phyloP scores from a whole-genome alignment of 1,140 invertebrate genomes.

The Drosophila setifemur region DNA sequence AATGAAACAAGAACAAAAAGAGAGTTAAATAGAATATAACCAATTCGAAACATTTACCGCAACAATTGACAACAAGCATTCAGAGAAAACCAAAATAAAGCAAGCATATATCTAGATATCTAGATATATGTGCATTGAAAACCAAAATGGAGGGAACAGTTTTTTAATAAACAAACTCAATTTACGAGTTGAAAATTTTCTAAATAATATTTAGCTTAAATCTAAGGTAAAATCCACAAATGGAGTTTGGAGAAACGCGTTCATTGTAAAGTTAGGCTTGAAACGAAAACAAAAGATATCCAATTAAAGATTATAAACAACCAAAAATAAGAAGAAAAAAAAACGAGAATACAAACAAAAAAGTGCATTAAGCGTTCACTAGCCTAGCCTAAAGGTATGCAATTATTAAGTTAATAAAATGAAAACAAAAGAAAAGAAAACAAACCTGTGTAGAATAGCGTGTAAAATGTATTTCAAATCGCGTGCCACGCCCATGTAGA shows the following conservation, averaged over 20 bases:
- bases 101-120: too few relatives aligned
- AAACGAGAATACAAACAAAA: constrained; percentile 52
- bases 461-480: too few relatives aligned
- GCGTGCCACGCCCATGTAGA: too few relatives aligned
- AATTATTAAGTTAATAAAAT: constrained; percentile 66
- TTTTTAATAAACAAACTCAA: constrained; percentile 74
- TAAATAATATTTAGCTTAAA: constrained; percentile 57
- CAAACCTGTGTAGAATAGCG: too few relatives aligned
- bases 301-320: constrained; percentile 27
- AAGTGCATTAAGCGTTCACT: constrained; percentile 76
- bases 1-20: neutral
- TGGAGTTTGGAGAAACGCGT: constrained; percentile 23
- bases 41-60: constrained; percentile 47
- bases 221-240: constrained; percentile 24
- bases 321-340: constrained; percentile 6
- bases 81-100: constrained; percentile 41
- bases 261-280: constrained; percentile 55
- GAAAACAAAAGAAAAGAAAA: neutral
- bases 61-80: constrained; percentile 73
- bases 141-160: constrained; percentile 78
- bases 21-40: too few relatives aligned
- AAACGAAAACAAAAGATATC: constrained; percentile 22
- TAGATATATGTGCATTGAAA: constrained; percentile 72
- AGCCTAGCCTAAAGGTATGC: constrained; percentile 75
- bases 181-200: constrained; percentile 73